These are phyloP conservation scores for Falco punctatus DNA, from an alignment of 2,113 vertebrate genomes.

Conservation along the genomic window DNA sequence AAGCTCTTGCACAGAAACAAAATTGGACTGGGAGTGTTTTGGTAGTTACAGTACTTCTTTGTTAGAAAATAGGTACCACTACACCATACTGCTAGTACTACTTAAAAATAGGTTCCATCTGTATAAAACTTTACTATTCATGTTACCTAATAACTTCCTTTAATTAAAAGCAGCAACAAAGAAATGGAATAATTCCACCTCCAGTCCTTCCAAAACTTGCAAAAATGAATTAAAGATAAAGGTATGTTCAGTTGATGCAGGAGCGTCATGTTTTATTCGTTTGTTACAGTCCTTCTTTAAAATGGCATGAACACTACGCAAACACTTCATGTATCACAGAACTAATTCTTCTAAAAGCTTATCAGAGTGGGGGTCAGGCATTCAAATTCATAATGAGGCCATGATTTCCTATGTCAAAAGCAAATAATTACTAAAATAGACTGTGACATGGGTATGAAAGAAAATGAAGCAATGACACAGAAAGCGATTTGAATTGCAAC, in stretches of 20 bases:
- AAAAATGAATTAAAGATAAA: not conserved
- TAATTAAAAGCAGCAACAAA: not conserved
- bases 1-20: not conserved
- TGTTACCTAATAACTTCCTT: not conserved
- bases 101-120: not conserved
- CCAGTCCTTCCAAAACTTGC: not conserved
- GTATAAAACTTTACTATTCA: not conserved
- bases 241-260: not conserved
- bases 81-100: not conserved
- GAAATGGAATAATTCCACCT: not conserved
- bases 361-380: not conserved
- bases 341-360: not conserved
- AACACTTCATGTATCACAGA: not conserved
- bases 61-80: not conserved
- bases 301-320: not conserved
- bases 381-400: not conserved
- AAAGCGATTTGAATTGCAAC: not conserved
- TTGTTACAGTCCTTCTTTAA: not conserved
- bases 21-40: not conserved
- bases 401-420: not conserved
- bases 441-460: not conserved
- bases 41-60: not conserved
- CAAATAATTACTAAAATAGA: slow-evolving; percentile 2
- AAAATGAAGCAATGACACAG: slow-evolving; percentile 5
- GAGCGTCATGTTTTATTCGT: not conserved